Evolutionary conservation across 2,113 vertebrate species (phyloP).

Genomic region (Trachemys scripta): DNA sequence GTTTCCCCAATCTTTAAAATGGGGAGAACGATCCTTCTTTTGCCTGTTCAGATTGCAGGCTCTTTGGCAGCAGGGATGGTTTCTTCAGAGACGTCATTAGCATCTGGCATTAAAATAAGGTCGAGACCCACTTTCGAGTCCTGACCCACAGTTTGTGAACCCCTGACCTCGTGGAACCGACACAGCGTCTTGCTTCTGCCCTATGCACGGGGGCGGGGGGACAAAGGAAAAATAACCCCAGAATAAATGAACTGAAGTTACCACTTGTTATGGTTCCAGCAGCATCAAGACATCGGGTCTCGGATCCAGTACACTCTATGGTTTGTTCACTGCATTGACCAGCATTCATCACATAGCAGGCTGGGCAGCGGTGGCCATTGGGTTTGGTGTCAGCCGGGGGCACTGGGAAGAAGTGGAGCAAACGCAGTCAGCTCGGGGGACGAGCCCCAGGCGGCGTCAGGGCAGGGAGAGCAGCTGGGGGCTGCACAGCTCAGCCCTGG

Average conservation of each 20-base stretch:
- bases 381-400: not conserved
- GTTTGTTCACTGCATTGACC: accelerated
- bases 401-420: not conserved
- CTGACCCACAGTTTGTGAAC: too few relatives aligned
- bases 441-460: not conserved
- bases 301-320: not conserved
- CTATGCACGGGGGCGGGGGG: not conserved
- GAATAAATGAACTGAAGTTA: not conserved
- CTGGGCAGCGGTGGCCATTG: not conserved
- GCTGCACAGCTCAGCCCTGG: not conserved
- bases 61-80: not conserved
- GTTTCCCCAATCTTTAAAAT: not conserved
- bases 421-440: not conserved
- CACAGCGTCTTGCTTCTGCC: not conserved
- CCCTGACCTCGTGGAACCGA: too few relatives aligned
- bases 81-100: too few relatives aligned
- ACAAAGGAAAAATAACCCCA: not conserved
- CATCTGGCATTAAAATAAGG: too few relatives aligned
- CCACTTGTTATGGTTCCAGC: not conserved
- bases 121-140: too few relatives aligned
- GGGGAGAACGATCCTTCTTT: not conserved
- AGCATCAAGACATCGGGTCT: not conserved
- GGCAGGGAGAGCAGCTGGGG: not conserved
- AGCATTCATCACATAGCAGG: accelerated
- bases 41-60: not conserved